phyloP scores from a whole-genome alignment of 1,140 invertebrate species.

The Panulirus ornatus region DNA sequence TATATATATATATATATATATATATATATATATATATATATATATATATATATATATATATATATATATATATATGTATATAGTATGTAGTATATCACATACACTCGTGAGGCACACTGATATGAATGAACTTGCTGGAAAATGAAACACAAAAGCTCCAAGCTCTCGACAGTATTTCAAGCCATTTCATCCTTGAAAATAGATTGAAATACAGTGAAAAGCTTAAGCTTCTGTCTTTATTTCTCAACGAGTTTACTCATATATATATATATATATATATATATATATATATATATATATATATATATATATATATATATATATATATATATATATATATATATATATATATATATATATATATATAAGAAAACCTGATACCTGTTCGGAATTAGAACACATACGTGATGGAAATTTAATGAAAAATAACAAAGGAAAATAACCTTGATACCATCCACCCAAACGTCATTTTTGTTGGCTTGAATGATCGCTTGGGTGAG shows the following conservation, averaged over 20 bases:
- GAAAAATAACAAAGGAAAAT: background rate
- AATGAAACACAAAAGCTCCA: too few species aligned
- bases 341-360: constrained; percentile 49
- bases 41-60: constrained; percentile 41
- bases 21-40: constrained; percentile 36
- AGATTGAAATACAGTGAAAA: too few species aligned
- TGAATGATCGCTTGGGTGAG: constrained; percentile 61
- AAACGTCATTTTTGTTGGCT: constrained; percentile 47
- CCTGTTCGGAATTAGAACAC: background rate
- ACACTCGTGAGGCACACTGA: too few species aligned
- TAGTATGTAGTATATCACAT: too few species aligned
- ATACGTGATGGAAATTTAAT: background rate
- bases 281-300: constrained; percentile 59
- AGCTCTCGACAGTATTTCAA: too few species aligned
- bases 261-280: constrained; percentile 50
- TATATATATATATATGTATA: constrained; percentile 37
- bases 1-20: constrained; percentile 37
- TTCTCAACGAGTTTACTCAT: background rate
- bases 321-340: constrained; percentile 35
- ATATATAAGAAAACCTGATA: too few species aligned
- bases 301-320: constrained; percentile 62
- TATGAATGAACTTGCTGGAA: too few species aligned
- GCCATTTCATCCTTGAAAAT: too few species aligned
- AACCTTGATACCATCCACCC: constrained; percentile 26
- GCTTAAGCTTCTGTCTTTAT: too few species aligned